phyloP scores from a whole-genome alignment of 2,113 vertebrate genomes.

The Brienomyrus brachyistius region DNA sequence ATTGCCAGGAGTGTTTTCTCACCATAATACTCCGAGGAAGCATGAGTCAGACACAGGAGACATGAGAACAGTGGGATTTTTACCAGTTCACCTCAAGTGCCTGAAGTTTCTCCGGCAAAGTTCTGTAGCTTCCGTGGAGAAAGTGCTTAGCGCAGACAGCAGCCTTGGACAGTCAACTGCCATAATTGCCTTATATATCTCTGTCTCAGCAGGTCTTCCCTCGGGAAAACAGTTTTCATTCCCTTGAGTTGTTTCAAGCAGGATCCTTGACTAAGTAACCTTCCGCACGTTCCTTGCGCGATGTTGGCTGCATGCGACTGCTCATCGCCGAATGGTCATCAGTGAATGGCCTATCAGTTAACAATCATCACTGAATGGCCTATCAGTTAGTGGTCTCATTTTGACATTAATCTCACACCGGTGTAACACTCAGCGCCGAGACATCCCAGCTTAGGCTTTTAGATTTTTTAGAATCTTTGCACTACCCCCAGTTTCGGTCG shows the following conservation, averaged over 20 bases:
- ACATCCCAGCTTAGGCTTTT: neutral
- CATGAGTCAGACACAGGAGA: neutral
- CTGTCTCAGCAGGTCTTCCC: neutral
- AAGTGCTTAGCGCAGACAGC: conserved; percentile 5
- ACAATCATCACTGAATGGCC: neutral
- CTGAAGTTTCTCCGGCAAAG: neutral
- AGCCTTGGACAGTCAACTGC: neutral
- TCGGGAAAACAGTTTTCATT: neutral
- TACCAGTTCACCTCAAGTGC: neutral
- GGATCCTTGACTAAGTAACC: conserved; percentile 3
- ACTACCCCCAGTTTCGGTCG: no score
- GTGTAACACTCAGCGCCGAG: neutral
- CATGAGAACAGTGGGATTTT: neutral
- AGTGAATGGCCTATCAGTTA: neutral
- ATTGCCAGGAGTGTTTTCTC: neutral
- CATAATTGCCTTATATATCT: conserved; percentile 3
- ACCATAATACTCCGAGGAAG: neutral
- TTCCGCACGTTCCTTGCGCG: neutral
- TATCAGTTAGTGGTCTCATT: neutral
- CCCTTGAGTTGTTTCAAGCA: neutral
- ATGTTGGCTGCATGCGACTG: neutral
- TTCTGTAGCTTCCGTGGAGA: neutral
- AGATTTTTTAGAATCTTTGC: neutral
- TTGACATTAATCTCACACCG: neutral
- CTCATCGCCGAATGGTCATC: neutral